Evolutionary conservation across 2,888 invertebrate species (phyloP).

Genomic region (Brachyopa scutellaris): DNA sequence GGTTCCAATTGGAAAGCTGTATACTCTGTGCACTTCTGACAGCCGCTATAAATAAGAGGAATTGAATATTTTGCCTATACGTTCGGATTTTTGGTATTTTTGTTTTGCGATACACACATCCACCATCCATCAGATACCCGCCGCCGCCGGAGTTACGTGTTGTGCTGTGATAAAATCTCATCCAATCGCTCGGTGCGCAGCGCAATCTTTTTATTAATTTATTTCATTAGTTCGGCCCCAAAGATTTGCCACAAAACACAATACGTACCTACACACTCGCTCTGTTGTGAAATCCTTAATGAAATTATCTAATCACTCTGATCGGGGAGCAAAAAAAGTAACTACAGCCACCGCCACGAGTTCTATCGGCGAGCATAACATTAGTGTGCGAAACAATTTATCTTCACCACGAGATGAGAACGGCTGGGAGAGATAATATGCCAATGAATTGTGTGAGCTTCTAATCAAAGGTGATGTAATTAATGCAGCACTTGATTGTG

Average conservation of each 20-base stretch:
- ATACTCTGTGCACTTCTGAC: constrained; percentile 61
- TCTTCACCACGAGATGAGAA: not conserved
- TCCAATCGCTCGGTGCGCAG: constrained; percentile 50
- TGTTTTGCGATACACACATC: no score
- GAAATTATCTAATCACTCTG: constrained; percentile 70
- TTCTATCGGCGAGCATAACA: constrained; percentile 3
- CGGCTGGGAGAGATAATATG: not conserved
- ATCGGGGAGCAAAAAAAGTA: constrained; percentile 28
- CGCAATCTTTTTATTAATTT: constrained; percentile 70
- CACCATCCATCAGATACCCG: no score
- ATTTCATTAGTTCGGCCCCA: constrained; percentile 64
- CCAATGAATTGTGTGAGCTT: constrained; percentile 62
- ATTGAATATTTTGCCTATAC: constrained; percentile 68
- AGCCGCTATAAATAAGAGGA: constrained; percentile 70
- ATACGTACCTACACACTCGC: constrained; percentile 8
- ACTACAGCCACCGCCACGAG: not conserved
- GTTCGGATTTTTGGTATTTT: not conserved
- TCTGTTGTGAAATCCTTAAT: constrained; percentile 53
- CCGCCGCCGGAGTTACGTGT: constrained; percentile 56
- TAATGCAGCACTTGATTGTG: constrained; percentile 70
- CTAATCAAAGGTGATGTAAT: constrained; percentile 72
- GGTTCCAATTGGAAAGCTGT: constrained; percentile 40
- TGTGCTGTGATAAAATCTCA: constrained; percentile 66
- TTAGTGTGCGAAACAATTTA: constrained; percentile 39
- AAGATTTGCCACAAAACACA: constrained; percentile 1